A percentile compares a stretch with the other conserved stretches of the same genome.
phyloP scores from a whole-genome alignment of 2,888 invertebrate genomes.

The Euspilapteryx auroguttella region DNA sequence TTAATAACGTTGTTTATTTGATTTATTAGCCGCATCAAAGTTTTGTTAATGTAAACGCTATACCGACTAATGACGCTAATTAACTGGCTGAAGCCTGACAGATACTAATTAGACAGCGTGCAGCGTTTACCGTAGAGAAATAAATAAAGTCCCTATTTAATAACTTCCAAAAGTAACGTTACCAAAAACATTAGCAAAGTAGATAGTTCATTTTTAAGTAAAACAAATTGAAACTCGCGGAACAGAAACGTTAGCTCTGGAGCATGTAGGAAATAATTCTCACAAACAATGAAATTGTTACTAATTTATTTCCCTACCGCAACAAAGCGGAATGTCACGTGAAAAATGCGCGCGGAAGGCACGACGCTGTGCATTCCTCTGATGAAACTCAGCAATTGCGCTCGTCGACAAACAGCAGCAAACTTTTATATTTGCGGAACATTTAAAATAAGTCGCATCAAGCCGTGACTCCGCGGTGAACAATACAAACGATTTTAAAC shows the following conservation, averaged over 20 bases:
- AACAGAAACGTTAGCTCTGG: conserved; percentile 6
- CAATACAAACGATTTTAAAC: conserved; percentile 42
- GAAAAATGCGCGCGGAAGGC: conserved; percentile 45
- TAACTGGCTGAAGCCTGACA: too few relatives aligned
- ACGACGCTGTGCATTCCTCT: conserved; percentile 43
- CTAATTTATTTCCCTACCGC: conserved; percentile 57
- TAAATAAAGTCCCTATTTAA: too few relatives aligned
- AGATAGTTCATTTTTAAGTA: too few relatives aligned
- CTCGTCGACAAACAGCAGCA: conserved; percentile 12
- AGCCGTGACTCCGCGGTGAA: conserved; percentile 31
- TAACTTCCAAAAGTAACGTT: too few relatives aligned
- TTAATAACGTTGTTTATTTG: too few relatives aligned
- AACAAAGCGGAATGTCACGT: conserved; percentile 59
- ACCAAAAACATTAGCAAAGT: too few relatives aligned
- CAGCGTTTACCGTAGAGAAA: too few relatives aligned
- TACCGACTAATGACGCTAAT: too few relatives aligned
- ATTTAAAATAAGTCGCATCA: conserved; percentile 37
- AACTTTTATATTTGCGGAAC: conserved; percentile 38
- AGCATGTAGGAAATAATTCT: conserved; percentile 32
- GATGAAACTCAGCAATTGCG: conserved; percentile 15
- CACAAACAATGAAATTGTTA: conserved; percentile 58
- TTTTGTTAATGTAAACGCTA: too few relatives aligned
- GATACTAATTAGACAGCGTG: too few relatives aligned
- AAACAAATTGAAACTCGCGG: too few relatives aligned
- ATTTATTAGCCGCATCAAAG: too few relatives aligned